phyloP scores from a whole-genome alignment of 2,797 vertebrate species.

The Coranthus polyacanthus region DNA sequence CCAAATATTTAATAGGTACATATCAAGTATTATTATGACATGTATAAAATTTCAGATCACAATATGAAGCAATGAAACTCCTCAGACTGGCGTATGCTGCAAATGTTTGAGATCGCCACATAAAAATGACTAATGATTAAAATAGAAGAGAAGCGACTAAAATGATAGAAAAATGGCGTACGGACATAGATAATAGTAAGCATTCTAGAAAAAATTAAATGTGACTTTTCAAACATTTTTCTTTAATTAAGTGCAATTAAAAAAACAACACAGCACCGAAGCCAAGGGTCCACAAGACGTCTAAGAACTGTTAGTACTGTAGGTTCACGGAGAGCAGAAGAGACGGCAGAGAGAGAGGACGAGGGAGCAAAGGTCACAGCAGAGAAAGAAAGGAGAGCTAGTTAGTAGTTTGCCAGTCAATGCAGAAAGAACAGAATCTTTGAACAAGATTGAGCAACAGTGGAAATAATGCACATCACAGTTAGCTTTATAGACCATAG shows the following conservation, averaged over 20 bases:
- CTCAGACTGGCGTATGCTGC: slow-evolving; percentile 85
- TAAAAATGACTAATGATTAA: slow-evolving; percentile 88
- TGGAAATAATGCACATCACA: slow-evolving; percentile 90
- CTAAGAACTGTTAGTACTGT: slow-evolving; percentile 91
- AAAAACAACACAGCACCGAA: slow-evolving; percentile 93
- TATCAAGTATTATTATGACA: slow-evolving; percentile 96
- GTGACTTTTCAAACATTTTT: slow-evolving; percentile 76
- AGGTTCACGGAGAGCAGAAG: slow-evolving; percentile 89
- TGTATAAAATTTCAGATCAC: slow-evolving; percentile 99
- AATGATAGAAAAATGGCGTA: slow-evolving; percentile 87
- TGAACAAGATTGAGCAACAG: slow-evolving; percentile 74
- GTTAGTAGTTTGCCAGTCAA: slow-evolving; percentile 87
- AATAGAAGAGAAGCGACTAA: slow-evolving; percentile 88
- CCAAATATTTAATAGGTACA: slow-evolving; percentile 99
- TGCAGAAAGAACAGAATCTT: slow-evolving; percentile 75
- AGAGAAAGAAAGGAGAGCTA: slow-evolving; percentile 81
- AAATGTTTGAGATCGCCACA: slow-evolving; percentile 84
- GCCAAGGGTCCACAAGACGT: slow-evolving; percentile 95
- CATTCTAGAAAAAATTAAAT: slow-evolving; percentile 84
- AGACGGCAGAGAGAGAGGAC: slow-evolving; percentile 44
- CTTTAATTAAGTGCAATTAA: slow-evolving; percentile 90
- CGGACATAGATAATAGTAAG: slow-evolving; percentile 73
- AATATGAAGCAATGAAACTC: slow-evolving; percentile 95
- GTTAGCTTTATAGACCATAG: slow-evolving; percentile 81
- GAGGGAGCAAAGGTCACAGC: slow-evolving; percentile 89